phyloP scores from a whole-genome alignment of 1,140 invertebrate genomes.

The Drosophila murphyi region DNA sequence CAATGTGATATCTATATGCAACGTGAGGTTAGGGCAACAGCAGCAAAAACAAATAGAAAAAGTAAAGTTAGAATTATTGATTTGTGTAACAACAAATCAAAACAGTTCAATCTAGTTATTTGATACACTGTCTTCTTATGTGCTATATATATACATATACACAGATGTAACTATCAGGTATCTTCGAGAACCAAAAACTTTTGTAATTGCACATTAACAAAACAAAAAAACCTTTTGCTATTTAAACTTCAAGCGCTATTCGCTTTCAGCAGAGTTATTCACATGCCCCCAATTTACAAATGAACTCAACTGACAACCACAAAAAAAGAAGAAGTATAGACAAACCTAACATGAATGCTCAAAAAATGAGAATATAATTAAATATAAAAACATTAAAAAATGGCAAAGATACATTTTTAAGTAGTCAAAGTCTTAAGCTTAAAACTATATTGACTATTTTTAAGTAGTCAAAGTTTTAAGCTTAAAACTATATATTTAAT shows the following conservation, averaged over 20 bases:
- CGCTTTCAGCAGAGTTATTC: constrained; percentile 19
- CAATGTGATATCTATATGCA: constrained; percentile 57
- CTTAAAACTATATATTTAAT: constrained; percentile 19
- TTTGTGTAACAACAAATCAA: constrained; percentile 41
- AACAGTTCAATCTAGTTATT: constrained; percentile 27
- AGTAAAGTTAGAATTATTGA: constrained; percentile 24
- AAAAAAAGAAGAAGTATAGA: not conserved
- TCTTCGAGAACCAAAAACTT: constrained; percentile 24
- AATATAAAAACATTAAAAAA: constrained; percentile 15
- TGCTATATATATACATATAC: not conserved
- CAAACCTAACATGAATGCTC: constrained; percentile 44
- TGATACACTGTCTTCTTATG: constrained; percentile 53
- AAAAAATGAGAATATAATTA: constrained; percentile 39
- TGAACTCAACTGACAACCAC: constrained; percentile 16
- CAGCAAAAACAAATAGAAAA: constrained; percentile 6
- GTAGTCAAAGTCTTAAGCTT: constrained; percentile 52
- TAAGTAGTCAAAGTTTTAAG: constrained; percentile 56
- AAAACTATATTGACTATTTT: constrained; percentile 34
- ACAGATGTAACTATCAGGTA: constrained; percentile 15
- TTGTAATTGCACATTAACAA: constrained; percentile 43
- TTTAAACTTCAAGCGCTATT: constrained; percentile 40
- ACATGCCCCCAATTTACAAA: constrained; percentile 28
- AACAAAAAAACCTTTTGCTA: constrained; percentile 32
- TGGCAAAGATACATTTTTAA: constrained; percentile 47
- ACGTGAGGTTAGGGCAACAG: not conserved